Evolutionary conservation across 2,888 invertebrate species (phyloP).

Genomic region (Athrips mouffetella): DNA sequence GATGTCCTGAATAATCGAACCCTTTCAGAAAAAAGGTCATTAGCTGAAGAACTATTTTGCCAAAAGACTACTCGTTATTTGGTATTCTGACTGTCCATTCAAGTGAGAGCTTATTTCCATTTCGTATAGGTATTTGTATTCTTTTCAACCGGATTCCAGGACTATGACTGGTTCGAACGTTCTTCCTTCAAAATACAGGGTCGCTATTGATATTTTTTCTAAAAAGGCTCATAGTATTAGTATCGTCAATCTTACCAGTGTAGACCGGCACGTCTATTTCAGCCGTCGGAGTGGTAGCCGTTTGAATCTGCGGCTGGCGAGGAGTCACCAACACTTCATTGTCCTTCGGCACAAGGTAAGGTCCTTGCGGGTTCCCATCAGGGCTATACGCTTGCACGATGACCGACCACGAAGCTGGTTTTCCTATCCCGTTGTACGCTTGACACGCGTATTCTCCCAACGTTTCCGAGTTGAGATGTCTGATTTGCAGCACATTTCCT

Average conservation of each 20-base stretch:
- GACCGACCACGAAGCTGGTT: slow-evolving; percentile 87
- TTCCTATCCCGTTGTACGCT: slow-evolving; percentile 89
- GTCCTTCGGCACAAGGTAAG: slow-evolving; percentile 37
- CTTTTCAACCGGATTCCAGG: too few species aligned
- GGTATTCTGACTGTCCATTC: too few species aligned
- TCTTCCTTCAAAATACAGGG: too few species aligned
- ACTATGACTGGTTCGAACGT: too few species aligned
- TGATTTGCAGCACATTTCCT: slow-evolving; percentile 86
- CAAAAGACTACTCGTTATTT: too few species aligned
- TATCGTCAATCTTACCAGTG: slow-evolving; percentile 53
- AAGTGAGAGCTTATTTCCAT: too few species aligned
- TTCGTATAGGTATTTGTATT: too few species aligned
- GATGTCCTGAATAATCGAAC: too few species aligned
- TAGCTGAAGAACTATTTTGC: too few species aligned
- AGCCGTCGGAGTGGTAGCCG: slow-evolving; percentile 30
- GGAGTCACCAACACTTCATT: slow-evolving; percentile 26
- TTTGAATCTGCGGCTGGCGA: slow-evolving; percentile 22
- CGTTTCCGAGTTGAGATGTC: slow-evolving; percentile 82
- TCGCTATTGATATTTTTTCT: neutral
- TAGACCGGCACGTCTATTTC: slow-evolving; percentile 41
- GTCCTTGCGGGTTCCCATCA: slow-evolving; percentile 64
- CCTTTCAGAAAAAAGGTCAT: too few species aligned
- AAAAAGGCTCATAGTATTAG: neutral
- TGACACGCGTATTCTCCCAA: slow-evolving; percentile 93
- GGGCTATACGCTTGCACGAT: slow-evolving; percentile 85